Evolutionary conservation across 64 coral and sea anemone genomes (phyloP).

Genomic region (Astreopora myriophthalma): DNA sequence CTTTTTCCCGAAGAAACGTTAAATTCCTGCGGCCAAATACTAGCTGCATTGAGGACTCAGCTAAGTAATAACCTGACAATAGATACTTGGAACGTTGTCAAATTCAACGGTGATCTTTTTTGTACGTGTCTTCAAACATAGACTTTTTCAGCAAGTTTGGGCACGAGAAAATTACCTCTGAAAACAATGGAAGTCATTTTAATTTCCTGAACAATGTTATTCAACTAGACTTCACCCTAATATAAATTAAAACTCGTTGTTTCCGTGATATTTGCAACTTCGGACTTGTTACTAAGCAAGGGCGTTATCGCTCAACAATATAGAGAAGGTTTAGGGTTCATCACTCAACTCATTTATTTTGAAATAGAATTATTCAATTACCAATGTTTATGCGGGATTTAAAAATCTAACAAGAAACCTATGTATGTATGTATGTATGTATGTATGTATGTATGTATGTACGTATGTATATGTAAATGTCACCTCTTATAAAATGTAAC

Average conservation of each 20-base stretch:
- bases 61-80: not conserved
- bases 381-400: not conserved
- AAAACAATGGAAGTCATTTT: not conserved
- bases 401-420: too few relatives aligned
- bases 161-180: not conserved
- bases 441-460: too few relatives aligned
- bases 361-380: not conserved
- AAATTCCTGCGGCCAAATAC: not conserved
- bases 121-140: constrained; percentile 9
- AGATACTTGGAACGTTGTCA: not conserved
- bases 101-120: not conserved
- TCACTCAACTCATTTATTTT: not conserved
- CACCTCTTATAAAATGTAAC: too few relatives aligned
- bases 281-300: not conserved
- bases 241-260: not conserved
- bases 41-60: not conserved
- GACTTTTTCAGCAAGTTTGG: not conserved
- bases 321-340: not conserved
- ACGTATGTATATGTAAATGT: too few relatives aligned
- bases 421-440: too few relatives aligned
- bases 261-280: not conserved
- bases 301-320: not conserved
- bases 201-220: not conserved
- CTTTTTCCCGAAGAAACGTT: too few relatives aligned
- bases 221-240: not conserved